Conservation (phyloP, 1,140 invertebrate genomes). For the Drosophila watanabei region DNA sequence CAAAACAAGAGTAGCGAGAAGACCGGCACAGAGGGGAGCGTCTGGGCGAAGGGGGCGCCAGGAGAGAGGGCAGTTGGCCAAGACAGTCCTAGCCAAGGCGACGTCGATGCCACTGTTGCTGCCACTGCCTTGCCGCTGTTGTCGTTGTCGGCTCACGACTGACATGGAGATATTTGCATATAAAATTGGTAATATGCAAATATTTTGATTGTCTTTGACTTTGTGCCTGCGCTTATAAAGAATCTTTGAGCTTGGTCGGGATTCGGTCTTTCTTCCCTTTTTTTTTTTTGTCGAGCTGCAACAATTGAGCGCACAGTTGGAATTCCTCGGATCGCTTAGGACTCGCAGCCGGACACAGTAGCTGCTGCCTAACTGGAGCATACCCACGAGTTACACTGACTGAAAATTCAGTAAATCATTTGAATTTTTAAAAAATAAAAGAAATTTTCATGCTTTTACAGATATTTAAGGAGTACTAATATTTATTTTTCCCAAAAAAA, state of each 20-base stretch:
- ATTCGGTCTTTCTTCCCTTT: conserved; percentile 41
- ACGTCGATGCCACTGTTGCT: conserved; percentile 37
- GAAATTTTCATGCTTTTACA: background rate
- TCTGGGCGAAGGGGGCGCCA: background rate
- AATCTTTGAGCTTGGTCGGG: conserved; percentile 74
- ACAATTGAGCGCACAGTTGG: conserved; percentile 79
- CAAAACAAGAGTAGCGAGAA: conserved; percentile 57
- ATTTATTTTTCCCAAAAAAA: background rate
- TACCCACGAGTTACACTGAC: conserved; percentile 16
- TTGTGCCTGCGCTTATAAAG: conserved; percentile 83
- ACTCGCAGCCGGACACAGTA: conserved; percentile 46
- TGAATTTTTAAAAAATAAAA: too few species aligned
- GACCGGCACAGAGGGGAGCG: conserved; percentile 3
- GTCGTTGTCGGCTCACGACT: conserved; percentile 75
- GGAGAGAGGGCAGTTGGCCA: conserved; percentile 24
- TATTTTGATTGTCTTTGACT: conserved; percentile 85
- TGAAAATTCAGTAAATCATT: background rate
- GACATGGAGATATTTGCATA: conserved; percentile 81
- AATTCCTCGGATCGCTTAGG: conserved; percentile 66
- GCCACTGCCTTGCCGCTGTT: conserved; percentile 25
- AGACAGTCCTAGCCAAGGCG: conserved; percentile 60
- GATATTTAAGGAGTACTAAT: too few species aligned
- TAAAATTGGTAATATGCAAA: conserved; percentile 84
- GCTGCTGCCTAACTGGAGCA: conserved; percentile 73
- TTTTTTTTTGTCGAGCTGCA: conserved; percentile 35